These are phyloP conservation scores for Callopanchax toddi DNA, from an alignment of 2,113 vertebrate species.

Conservation along the genomic window DNA sequence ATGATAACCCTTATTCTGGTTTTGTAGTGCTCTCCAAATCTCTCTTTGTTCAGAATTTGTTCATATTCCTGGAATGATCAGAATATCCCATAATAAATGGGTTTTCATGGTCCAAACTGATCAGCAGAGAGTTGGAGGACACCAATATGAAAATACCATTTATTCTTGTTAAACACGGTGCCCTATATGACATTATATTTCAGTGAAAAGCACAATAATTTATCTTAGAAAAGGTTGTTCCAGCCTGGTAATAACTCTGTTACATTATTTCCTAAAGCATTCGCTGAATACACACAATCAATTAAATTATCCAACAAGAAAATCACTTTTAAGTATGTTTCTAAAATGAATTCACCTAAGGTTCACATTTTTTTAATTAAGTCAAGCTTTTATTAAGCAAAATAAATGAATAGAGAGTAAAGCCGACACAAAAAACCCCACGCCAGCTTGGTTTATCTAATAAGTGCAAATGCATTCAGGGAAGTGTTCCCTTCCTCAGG, in stretches of 20 bases:
- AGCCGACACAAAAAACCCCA: conserved; percentile 19
- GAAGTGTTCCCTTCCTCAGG: conserved; percentile 10
- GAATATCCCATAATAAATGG: too few species aligned
- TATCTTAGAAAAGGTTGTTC: background rate
- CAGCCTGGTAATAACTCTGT: background rate
- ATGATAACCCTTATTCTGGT: too few species aligned
- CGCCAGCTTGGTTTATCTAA: conserved; percentile 20
- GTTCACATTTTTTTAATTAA: conserved; percentile 32
- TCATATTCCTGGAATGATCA: too few species aligned
- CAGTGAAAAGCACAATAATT: background rate
- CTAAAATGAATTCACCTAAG: conserved; percentile 10
- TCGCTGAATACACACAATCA: conserved; percentile 3
- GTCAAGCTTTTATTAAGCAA: conserved; percentile 30
- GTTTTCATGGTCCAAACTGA: background rate
- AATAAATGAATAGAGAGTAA: conserved; percentile 35
- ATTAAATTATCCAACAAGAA: conserved; percentile 2
- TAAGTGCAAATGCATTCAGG: conserved; percentile 30
- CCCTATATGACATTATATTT: background rate
- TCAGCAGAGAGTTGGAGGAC: background rate
- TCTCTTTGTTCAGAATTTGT: too few species aligned
- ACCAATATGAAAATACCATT: background rate
- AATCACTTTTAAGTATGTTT: conserved; percentile 15
- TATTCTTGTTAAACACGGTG: background rate
- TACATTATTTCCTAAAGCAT: conserved; percentile 14
- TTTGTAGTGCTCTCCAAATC: too few species aligned